Evolutionary conservation across 2,888 invertebrate genomes (phyloP), one percentile per base, ranked within the genome.

Genomic region (Sinopyrophorus schimmeli): DNA sequence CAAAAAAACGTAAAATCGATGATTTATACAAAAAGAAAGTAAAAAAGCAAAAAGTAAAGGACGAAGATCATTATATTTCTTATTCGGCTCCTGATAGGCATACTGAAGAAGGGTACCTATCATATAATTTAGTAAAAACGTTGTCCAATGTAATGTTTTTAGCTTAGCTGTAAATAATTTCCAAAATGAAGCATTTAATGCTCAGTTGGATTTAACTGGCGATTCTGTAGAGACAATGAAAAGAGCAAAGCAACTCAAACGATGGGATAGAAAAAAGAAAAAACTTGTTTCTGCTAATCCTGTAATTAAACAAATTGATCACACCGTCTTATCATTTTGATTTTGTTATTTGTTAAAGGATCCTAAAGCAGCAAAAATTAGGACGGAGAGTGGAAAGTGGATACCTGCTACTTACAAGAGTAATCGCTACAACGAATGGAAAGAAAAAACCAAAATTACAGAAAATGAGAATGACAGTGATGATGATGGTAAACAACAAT

Each of bases 211-310:
- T 68, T 72, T 98, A 59, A 81, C 82, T 5, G 90, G 86, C 5
- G 95, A 95, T 74, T 87, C 88, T 53, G 83, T 83, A 30, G 84
- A 86, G 15, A 75, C 74, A 1, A 76, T 81, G 48, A 79, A 81
- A 18, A 75, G 80, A 37, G 79, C 80, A 37, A 79, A 77, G 2
- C 81, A 82, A 53, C 72, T 82, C 58, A 83, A 85, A 67, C 86
- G 84, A 68, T 96, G 98, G 98, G 97, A 98, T 76, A 81, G 94
- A 34, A 93, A 94, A 70, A 87, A 90, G 73, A 98, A 97, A 81
- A 96, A 92, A 77, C 95, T 93, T 86, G 86, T 98, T 18, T 80
- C 83, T 15, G 79, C 81, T 1, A 79, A 81, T 54, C 78, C 78
- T 52, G 86, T 86, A 70, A 61, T 43, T 46, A 4, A 27, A 3